Evolutionary conservation across 2,113 vertebrate species (phyloP).

Genomic region (Oreotrochilus melanogaster): DNA sequence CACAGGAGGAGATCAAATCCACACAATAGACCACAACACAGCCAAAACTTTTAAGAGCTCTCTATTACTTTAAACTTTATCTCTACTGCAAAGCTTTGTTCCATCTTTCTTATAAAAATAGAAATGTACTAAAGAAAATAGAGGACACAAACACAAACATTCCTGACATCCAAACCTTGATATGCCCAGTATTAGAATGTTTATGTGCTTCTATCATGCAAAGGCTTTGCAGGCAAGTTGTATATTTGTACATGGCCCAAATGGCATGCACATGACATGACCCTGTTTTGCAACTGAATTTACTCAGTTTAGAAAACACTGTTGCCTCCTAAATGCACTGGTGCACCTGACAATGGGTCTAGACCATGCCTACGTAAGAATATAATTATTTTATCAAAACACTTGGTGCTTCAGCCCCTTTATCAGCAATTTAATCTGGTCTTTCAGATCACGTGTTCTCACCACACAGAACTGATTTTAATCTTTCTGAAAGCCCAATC

Average conservation of each 20-base stretch:
- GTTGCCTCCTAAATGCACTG: neutral
- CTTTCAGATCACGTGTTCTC: neutral
- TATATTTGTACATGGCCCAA: neutral
- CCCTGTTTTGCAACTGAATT: neutral
- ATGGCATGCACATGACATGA: fast-evolving
- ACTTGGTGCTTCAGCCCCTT: neutral
- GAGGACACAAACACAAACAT: neutral
- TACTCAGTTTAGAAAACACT: neutral
- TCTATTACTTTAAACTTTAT: neutral
- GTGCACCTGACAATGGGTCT: neutral
- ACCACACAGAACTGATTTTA: neutral
- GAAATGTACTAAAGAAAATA: neutral
- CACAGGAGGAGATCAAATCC: conserved; percentile 22
- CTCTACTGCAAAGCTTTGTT: neutral
- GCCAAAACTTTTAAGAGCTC: neutral
- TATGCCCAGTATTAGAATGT: neutral
- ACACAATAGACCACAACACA: neutral
- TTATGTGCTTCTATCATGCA: neutral
- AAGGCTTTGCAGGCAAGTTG: neutral
- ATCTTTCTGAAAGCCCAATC: neutral
- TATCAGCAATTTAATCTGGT: neutral
- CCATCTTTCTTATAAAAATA: neutral
- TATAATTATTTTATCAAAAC: neutral
- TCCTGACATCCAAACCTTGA: neutral
- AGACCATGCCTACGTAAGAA: neutral